A percentile compares a stretch with the other conserved stretches of the same genome.
Evolutionary conservation across 1,140 invertebrate genomes (phyloP).

Genomic region (Medauroidea extradentata): DNA sequence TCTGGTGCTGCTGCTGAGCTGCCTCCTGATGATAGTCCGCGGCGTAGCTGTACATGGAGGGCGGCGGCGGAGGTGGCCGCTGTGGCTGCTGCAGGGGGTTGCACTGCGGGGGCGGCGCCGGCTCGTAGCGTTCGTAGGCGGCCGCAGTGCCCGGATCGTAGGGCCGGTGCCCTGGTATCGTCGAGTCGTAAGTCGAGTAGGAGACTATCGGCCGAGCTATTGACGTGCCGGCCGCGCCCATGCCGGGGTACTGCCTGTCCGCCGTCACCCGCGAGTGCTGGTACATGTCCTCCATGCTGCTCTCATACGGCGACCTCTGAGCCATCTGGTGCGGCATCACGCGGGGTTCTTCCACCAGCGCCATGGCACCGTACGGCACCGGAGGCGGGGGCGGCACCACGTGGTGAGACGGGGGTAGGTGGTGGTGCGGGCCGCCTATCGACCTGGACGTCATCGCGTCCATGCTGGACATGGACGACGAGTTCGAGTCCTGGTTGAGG

Average conservation of each 20-base stretch:
- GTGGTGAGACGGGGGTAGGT: slow-evolving; percentile 36
- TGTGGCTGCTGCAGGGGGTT: slow-evolving; percentile 31
- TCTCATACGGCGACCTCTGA: slow-evolving; percentile 54
- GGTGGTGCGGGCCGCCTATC: slow-evolving; percentile 19
- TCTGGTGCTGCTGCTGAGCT: slow-evolving; percentile 45
- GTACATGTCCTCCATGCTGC: slow-evolving; percentile 36
- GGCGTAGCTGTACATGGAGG: slow-evolving; percentile 32
- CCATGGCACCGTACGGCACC: slow-evolving; percentile 45
- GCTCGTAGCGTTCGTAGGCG: slow-evolving; percentile 71
- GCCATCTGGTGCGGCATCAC: slow-evolving; percentile 45
- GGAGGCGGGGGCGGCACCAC: slow-evolving; percentile 35
- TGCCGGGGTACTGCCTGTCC: slow-evolving; percentile 22
- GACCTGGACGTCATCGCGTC: slow-evolving; percentile 55
- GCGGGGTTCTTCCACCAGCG: slow-evolving; percentile 41
- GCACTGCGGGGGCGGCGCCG: slow-evolving; percentile 26
- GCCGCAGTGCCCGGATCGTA: slow-evolving; percentile 57
- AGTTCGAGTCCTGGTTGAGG: slow-evolving; percentile 65
- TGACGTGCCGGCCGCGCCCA: slow-evolving; percentile 38
- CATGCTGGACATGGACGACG: slow-evolving; percentile 66
- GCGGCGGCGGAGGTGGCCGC: slow-evolving; percentile 48
- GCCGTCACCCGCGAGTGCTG: slow-evolving; percentile 21
- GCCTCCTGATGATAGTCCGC: slow-evolving; percentile 57
- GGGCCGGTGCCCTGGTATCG: slow-evolving; percentile 48
- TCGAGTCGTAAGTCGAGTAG: slow-evolving; percentile 57
- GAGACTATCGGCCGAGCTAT: slow-evolving; percentile 58